Evolutionary conservation across 2,113 vertebrate genomes (phyloP).

Genomic region (Pelusios castaneus): DNA sequence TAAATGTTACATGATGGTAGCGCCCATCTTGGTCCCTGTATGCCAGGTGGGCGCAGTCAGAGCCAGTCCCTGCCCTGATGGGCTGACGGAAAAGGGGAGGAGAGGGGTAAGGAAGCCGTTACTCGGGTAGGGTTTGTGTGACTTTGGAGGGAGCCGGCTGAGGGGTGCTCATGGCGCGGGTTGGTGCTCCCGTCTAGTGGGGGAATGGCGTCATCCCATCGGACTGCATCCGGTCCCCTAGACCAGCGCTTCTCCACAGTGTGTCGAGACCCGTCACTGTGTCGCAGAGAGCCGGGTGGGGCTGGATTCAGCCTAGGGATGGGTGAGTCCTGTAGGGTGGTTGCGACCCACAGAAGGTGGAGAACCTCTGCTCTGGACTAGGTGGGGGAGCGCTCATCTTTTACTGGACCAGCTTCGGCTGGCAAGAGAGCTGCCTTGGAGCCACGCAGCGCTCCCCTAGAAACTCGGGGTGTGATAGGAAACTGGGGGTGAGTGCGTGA

Average conservation of each 20-base stretch:
- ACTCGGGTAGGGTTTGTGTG: neutral
- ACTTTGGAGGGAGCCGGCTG: neutral
- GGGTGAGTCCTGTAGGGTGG: too few relatives aligned
- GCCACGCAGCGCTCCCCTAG: neutral
- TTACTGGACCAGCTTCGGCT: neutral
- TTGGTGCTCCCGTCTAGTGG: neutral
- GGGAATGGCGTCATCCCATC: neutral
- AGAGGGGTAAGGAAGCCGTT: neutral
- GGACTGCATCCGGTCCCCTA: neutral
- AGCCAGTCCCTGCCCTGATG: neutral
- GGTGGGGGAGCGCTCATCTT: neutral
- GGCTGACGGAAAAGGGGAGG: neutral
- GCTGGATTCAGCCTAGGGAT: too few relatives aligned
- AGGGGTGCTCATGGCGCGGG: neutral
- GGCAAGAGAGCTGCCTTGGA: neutral
- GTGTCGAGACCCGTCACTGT: too few relatives aligned
- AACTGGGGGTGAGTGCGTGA: neutral
- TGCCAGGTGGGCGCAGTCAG: neutral
- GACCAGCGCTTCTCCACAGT: too few relatives aligned
- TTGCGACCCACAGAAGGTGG: too few relatives aligned
- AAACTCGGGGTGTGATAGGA: neutral
- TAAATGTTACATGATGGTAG: neutral
- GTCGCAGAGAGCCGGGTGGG: too few relatives aligned
- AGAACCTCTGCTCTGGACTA: too few relatives aligned
- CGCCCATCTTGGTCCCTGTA: neutral